phyloP scores from a whole-genome alignment of 1,140 invertebrate genomes.

The Maconellicoccus hirsutus region DNA sequence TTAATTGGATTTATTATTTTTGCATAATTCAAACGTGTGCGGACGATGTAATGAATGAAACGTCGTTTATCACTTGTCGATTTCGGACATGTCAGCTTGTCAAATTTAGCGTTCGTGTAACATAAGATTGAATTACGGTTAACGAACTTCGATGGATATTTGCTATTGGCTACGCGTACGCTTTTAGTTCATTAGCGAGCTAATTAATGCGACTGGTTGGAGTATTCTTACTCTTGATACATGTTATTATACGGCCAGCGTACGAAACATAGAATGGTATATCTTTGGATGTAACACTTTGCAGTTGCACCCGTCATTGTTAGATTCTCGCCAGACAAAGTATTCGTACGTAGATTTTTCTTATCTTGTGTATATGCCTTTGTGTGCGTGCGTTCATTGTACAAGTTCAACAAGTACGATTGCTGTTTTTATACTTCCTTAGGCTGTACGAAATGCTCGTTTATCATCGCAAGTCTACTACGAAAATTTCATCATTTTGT shows the following conservation, averaged over 20 bases:
- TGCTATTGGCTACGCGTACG: not conserved
- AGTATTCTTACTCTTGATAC: not conserved
- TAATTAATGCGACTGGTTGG: not conserved
- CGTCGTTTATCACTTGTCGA: not conserved
- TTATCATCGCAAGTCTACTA: not conserved
- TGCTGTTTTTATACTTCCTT: not conserved
- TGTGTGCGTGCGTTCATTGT: not conserved
- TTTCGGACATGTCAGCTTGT: not conserved
- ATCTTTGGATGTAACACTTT: constrained; percentile 16
- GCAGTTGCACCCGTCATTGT: constrained; percentile 1
- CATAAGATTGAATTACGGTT: not conserved
- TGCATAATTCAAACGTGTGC: not conserved
- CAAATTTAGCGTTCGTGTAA: not conserved
- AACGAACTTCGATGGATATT: not conserved
- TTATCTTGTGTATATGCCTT: not conserved
- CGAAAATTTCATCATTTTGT: too few species aligned
- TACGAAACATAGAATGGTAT: too few species aligned
- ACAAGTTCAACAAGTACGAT: not conserved
- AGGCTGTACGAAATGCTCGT: not conserved
- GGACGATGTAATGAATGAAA: not conserved
- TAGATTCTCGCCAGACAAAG: not conserved
- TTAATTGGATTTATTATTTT: not conserved
- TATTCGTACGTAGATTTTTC: not conserved
- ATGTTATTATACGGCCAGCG: too few species aligned
- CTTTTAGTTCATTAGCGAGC: not conserved